Conservation (phyloP, 2,113 vertebrate species). For the Caloenas nicobarica region DNA sequence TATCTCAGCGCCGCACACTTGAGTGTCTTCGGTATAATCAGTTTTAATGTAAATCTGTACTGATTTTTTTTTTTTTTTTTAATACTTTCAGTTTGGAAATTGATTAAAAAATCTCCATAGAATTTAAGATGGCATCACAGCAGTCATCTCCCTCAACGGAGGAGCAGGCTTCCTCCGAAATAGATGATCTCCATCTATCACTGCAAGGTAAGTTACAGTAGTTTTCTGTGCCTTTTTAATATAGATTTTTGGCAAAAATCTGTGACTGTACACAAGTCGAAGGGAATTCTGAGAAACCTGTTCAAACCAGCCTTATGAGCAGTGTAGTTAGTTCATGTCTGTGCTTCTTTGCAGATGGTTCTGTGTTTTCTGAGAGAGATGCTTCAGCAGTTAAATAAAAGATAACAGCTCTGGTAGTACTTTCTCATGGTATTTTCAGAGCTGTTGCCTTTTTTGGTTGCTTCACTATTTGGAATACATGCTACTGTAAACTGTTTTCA, state of each 20-base stretch:
- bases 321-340: not conserved
- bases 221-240: not conserved
- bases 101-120: slow-evolving; percentile 14
- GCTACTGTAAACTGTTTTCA: slow-evolving; percentile 12
- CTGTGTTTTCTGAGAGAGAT: not conserved
- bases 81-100: slow-evolving; percentile 59
- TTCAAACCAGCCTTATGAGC: not conserved
- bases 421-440: not conserved
- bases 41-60: not conserved
- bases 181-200: slow-evolving; percentile 72
- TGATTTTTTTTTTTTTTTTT: not conserved
- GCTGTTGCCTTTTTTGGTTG: not conserved
- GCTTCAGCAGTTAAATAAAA: not conserved
- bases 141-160: slow-evolving; percentile 39
- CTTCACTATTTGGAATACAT: not conserved
- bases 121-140: slow-evolving; percentile 62
- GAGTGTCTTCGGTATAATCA: not conserved
- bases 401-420: not conserved
- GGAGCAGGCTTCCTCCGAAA: slow-evolving; percentile 68
- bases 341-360: not conserved
- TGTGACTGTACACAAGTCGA: not conserved
- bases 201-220: slow-evolving; percentile 71
- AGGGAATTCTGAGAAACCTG: not conserved
- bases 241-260: not conserved
- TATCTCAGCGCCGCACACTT: not conserved